Base-by-base conservation (phyloP, 1,140 invertebrate species). In the Ostrea denselamellosa region DNA sequence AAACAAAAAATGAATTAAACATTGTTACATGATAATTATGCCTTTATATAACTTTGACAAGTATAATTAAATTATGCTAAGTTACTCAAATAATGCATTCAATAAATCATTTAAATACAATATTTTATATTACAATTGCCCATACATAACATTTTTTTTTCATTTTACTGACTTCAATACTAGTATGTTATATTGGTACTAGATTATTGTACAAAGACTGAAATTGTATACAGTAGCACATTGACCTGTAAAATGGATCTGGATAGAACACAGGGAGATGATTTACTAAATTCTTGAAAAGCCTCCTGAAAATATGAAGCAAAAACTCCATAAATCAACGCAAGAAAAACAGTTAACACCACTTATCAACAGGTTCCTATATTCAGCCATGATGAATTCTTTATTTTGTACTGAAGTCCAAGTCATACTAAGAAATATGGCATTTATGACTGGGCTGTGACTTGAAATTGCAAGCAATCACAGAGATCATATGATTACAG, bases 241-340 rank as follows among this genome's bases (percentile, higher is more conserved):
- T 65, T 94, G 77, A 98, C 96, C 95, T 99, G 98, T 34, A 99
- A 94, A 83, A 99, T 96, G 52, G 98, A 99, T 89, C 98, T 96
- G 0, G 98, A 98, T n/a, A 99, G 95, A 87, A 99, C 98, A 95
- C 98, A 99, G 0, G 98, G 98, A 86, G 97, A 96, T 56, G 96
- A 96, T 93, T 97, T 97, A 93, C 97, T 98, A 93, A 99, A 99
- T 93, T 99, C 97, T 93, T 98, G 97, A 94, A 99, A 98, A 93
- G 99, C 98, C 94, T 99, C 98, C 97, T 98, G 93, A 77, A 96
- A 90, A 90, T 56, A 90, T 62, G 86, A 84, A 88, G 89, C 0
- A 62, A 19, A 44, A 44, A 44, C 34, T 44, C 34, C 5, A 44
- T 5, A 44, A 44, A 44, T 44, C 34, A 44, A 44, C 5, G 34